Evolutionary conservation across 2,888 invertebrate genomes (phyloP), one percentile per base, ranked within the genome.

Genomic region (Drosophila meridionalis): DNA sequence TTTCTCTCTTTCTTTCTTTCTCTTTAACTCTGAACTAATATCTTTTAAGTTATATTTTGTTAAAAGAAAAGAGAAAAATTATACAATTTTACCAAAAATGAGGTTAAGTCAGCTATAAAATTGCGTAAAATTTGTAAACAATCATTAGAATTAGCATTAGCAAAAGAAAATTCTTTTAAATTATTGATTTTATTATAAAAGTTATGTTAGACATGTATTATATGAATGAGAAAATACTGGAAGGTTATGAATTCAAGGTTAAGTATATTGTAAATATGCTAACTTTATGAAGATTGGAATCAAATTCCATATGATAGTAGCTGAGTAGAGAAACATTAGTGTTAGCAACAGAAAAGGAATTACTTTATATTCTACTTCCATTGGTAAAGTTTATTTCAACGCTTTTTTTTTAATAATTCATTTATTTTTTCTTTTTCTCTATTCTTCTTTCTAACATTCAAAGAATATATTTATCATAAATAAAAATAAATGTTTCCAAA

Each of bases 401-500:
- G 20, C 26, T 28, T 34, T 12, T 28, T n/a, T 36, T 36, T 50
- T 14, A 12, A n/a, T 28, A 52, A 26, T 53, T 38, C 56, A 14
- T 32, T 63, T 38, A 12, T 12, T 47, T n/a, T 30, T 34, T n/a
- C 7, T 11, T n/a, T 55, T 40, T 11, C 7, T 38, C 20, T 20
- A 20, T 20, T 26, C 14, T 58, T 32, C 48, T 11, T 38, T 47
- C 11, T 2, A n/a, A n/a, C 20, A 20, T 47, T 0, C 26, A 26
- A 36, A 8, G 14, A 14, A 14, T 26, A 6, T 45, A 14, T 36
- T 43, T 26, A 62, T 59, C 58, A 55, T 56, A 14, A 77, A 76
- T 76, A 76, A 76, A 76, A 76, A 56, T 61, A 67, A 60, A 58
- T 50, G 36, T 50, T 58, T 50, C 61, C 43, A 30, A 75, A 43